Base-by-base conservation (phyloP, 2,797 vertebrate species). In the Gallinago solitaria region DNA sequence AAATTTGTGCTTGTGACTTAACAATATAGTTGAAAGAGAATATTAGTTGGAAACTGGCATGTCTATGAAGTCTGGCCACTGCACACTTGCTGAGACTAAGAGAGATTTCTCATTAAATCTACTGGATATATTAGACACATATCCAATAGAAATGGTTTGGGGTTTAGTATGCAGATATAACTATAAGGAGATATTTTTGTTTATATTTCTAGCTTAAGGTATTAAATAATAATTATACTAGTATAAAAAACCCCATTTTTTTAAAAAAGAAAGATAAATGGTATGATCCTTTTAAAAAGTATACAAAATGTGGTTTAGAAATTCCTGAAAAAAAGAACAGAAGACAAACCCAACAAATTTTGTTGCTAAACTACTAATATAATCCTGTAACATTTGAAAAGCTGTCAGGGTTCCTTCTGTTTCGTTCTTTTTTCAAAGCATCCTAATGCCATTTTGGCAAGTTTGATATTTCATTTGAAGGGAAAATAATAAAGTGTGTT, bases 381-480 rank as follows among this genome's bases (percentile, higher is more conserved):
- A 59, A 87, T 97, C 95, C 83, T 94, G 64, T 78, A 89, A 9
- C 63, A 65, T 84, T 94, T 92, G 92, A 93, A 87, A 96, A 91
- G 71, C 91, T 95, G 67, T 79, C 56, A 18, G 41, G 41, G 76
- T 89, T 71, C n/a, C 95, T 97, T 95, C 85, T 86, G 47, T 91
- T 96, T 89, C 93, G 71, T 90, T 70, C 81, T 80, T 95, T 89
- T 96, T 95, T 97, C 85, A 95, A 95, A 89, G 47, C 78, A 90
- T 97, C 95, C 77, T 95, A 96, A 94, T 95, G 75, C 63, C 51
- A 78, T 92, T 97, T 95, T 95, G 95, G 96, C 90, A 97, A 97
- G 94, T 97, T 97, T 97, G 96, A 96, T 98, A 97, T 97, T 98
- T 98, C 96, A 98, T 98, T 97, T 95, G 96, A 98, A 97, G 94